These are phyloP conservation scores for Caradrina kadenii DNA, from an alignment of 2,888 invertebrate species.

Conservation along the genomic window DNA sequence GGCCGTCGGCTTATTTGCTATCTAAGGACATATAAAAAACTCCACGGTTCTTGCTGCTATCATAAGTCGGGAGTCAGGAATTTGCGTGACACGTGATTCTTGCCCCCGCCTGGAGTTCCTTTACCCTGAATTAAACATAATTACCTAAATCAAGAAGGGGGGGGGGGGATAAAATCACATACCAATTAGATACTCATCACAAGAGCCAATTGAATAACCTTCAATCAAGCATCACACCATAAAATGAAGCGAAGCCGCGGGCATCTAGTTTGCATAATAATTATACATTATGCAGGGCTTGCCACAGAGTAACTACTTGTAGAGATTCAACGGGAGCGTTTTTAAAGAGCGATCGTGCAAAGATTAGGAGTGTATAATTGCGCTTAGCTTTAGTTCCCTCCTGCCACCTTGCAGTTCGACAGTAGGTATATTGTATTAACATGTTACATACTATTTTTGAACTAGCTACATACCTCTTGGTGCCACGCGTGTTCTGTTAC, in stretches of 20 bases:
- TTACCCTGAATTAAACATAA: constrained; percentile 18
- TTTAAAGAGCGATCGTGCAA: background rate
- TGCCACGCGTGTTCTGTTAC: too few species aligned
- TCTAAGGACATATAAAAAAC: too few species aligned
- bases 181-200: constrained; percentile 52
- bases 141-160: constrained; percentile 32
- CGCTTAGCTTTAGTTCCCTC: too few species aligned
- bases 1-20: too few species aligned
- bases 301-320: constrained; percentile 24
- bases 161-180: constrained; percentile 31
- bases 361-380: too few species aligned
- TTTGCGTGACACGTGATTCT: too few species aligned
- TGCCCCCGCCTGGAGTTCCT: background rate
- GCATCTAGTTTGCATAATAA: constrained; percentile 64
- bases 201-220: constrained; percentile 56
- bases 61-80: too few species aligned
- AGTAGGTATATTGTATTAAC: too few species aligned
- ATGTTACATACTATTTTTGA: too few species aligned
- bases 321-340: background rate
- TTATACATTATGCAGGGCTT: constrained; percentile 54
- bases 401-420: too few species aligned
- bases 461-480: too few species aligned
- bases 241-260: constrained; percentile 55
- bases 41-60: too few species aligned
- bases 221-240: constrained; percentile 54